Evolutionary conservation across 2,113 vertebrate species (phyloP), one percentile per base, ranked within the genome.

Genomic region (Oreocharis arfaki): DNA sequence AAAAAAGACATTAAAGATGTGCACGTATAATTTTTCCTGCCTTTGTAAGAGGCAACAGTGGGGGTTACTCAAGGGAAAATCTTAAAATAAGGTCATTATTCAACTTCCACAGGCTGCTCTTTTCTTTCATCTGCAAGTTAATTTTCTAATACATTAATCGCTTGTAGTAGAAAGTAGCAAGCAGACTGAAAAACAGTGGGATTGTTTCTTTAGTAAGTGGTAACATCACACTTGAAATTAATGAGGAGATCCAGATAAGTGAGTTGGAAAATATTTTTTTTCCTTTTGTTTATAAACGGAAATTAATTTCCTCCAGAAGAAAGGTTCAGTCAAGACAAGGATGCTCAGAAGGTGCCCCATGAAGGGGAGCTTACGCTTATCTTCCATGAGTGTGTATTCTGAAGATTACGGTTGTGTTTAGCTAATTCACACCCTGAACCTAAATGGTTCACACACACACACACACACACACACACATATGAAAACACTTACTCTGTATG

Each of bases 61-160:
- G 84, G 89, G 70, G 57, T 95, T 83, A 85, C 93, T 90, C 94
- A 70, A 83, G 74, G 90, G 91, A 96, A 89, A 91, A 69, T 83
- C 67, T 94, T 94, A 91, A 94, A 97, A 91, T 85, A 85, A 91
- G 75, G 68, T 80, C 63, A 94, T 96, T 96, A 96, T 93, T 87
- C 71, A 57, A 19, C 63, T 97, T 93, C 35, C 39, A 87, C 71
- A 91, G 59, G 76, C 82, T 88, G 87, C 30, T 90, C 82, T 88
- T 90, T 94, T 92, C 85, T 95, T 95, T 93, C 47, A 94, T 94
- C 82, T 95, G 55, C 47, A 88, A 93, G 85, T 86, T 96, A 80
- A 90, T 94, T 97, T 95, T 91, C 69, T 91, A 82, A 89, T 50
- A 32, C 44, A 84, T 89, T 92, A 79, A 83, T 88, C 0, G 9